phyloP scores from a whole-genome alignment of 1,140 invertebrate species.

The Sesamia nonagrioides region DNA sequence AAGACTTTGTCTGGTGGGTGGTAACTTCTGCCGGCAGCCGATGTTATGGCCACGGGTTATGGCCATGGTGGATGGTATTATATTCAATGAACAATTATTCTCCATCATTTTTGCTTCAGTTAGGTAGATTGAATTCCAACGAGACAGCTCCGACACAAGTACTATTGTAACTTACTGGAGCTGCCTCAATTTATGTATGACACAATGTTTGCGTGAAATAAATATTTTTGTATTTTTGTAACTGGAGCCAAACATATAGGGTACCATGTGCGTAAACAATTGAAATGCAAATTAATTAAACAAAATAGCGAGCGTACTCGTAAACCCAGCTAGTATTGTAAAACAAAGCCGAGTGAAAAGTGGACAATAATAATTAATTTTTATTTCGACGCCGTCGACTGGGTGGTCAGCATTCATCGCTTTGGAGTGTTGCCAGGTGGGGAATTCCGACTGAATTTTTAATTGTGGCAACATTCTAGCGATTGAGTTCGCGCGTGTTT shows the following conservation, averaged over 20 bases:
- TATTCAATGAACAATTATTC: too few relatives aligned
- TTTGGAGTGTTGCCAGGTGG: slow-evolving; percentile 69
- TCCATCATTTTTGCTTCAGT: too few relatives aligned
- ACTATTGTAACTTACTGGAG: too few relatives aligned
- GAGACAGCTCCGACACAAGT: too few relatives aligned
- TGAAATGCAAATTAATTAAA: slow-evolving; percentile 42
- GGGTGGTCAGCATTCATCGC: slow-evolving; percentile 57
- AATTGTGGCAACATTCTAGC: slow-evolving; percentile 67
- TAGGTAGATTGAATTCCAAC: too few relatives aligned
- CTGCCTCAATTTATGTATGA: too few relatives aligned
- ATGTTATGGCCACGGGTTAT: too few relatives aligned
- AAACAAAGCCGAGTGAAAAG: slow-evolving; percentile 64
- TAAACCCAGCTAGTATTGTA: slow-evolving; percentile 48
- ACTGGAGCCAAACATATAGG: not conserved
- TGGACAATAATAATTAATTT: slow-evolving; percentile 73
- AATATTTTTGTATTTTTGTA: too few relatives aligned
- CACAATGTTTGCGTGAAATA: too few relatives aligned
- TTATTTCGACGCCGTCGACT: slow-evolving; percentile 62
- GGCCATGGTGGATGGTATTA: too few relatives aligned
- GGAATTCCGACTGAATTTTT: slow-evolving; percentile 64
- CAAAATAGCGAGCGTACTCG: slow-evolving; percentile 26
- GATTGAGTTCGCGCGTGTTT: slow-evolving; percentile 62
- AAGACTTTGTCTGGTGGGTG: too few relatives aligned
- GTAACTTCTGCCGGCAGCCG: too few relatives aligned
- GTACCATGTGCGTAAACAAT: slow-evolving; percentile 16